These are phyloP conservation scores for Strix aluco DNA, from an alignment of 2,113 vertebrate species.

Conservation along the genomic window DNA sequence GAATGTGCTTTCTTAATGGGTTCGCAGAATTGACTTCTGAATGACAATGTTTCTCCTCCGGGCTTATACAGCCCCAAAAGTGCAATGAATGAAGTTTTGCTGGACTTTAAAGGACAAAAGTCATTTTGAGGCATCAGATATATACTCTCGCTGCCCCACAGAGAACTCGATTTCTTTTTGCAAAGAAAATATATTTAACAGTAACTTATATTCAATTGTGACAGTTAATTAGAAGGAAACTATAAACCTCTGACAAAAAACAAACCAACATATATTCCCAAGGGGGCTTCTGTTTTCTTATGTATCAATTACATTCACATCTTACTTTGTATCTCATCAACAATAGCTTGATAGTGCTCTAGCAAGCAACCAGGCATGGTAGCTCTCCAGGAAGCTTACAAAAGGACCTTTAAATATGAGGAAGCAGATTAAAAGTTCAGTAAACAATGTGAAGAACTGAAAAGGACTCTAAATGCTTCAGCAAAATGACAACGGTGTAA, in stretches of 20 bases:
- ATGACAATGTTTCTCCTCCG: constrained; percentile 54
- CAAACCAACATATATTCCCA: background rate
- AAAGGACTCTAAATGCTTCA: background rate
- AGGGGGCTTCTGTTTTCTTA: background rate
- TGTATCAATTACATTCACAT: background rate
- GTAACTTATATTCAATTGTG: background rate
- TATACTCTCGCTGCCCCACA: background rate
- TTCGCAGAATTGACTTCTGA: constrained; percentile 65
- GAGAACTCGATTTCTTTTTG: background rate
- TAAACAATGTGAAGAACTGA: background rate
- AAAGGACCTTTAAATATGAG: background rate
- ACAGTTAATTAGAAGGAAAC: background rate
- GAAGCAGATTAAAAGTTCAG: background rate
- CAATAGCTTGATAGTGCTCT: background rate
- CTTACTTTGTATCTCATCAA: background rate
- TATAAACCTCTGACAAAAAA: background rate
- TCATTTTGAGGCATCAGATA: background rate
- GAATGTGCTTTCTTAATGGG: constrained; percentile 61
- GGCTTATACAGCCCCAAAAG: constrained; percentile 14
- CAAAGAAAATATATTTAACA: background rate
- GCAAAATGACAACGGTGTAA: background rate
- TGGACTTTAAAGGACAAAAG: constrained; percentile 43
- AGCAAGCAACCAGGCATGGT: background rate
- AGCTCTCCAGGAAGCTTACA: background rate
- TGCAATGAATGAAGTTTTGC: constrained; percentile 34